Evolutionary conservation across 2,797 vertebrate species (phyloP).

Genomic region (Smutsia temminckii): DNA sequence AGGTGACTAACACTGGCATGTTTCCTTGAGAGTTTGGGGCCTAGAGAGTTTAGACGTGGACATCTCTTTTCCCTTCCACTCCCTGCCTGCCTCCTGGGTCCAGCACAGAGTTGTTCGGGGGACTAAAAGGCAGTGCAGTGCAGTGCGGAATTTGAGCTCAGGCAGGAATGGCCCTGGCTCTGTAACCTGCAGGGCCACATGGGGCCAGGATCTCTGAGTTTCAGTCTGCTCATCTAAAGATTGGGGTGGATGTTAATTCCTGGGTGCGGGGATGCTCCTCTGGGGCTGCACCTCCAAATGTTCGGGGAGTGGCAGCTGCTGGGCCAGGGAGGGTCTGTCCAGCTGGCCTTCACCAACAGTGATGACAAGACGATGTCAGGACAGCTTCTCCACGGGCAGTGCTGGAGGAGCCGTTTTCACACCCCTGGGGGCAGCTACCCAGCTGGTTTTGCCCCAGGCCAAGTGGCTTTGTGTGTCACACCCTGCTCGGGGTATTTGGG

Average conservation of each 20-base stretch:
- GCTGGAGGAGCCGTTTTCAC: not conserved
- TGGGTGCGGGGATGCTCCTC: accelerated
- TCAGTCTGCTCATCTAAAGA: not conserved
- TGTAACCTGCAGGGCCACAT: accelerated
- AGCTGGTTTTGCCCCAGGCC: not conserved
- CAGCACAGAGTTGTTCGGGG: not conserved
- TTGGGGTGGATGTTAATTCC: not conserved
- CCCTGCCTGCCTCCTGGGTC: not conserved
- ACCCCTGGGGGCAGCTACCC: not conserved
- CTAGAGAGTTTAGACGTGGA: not conserved
- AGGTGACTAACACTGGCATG: slow-evolving; percentile 43
- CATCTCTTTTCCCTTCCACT: not conserved
- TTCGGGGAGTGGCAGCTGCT: too few species aligned
- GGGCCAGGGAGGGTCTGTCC: not conserved
- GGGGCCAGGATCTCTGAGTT: not conserved
- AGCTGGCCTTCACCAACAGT: not conserved
- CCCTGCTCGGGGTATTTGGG: not conserved
- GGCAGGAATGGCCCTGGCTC: accelerated
- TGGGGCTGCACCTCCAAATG: accelerated
- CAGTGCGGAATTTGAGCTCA: not conserved
- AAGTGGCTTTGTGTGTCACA: not conserved
- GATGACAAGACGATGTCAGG: accelerated
- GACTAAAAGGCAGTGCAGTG: not conserved
- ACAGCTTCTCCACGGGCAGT: not conserved
- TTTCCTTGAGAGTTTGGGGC: slow-evolving; percentile 43